Conservation (phyloP, 2,888 invertebrate species). For the Beris morrisii region DNA sequence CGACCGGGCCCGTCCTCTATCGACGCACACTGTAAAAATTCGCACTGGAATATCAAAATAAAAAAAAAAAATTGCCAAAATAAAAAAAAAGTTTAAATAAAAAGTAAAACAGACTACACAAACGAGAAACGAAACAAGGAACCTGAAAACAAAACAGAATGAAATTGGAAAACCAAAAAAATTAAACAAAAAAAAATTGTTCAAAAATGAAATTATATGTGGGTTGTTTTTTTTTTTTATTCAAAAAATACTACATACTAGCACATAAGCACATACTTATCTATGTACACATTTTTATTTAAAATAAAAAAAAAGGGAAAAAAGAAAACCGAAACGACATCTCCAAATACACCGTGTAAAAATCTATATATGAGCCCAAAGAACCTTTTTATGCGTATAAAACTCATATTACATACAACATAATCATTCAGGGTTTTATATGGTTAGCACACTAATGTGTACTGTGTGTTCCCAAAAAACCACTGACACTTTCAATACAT, state of each 20-base stretch:
- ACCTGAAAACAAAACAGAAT: constrained; percentile 36
- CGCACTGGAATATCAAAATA: constrained; percentile 34
- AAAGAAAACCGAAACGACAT: constrained; percentile 23
- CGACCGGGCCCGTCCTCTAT: constrained; percentile 40
- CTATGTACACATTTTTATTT: constrained; percentile 30
- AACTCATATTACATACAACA: constrained; percentile 27
- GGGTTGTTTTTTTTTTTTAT: constrained; percentile 28
- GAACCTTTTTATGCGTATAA: constrained; percentile 27
- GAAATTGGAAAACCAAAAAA: constrained; percentile 38
- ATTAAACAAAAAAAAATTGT: constrained; percentile 38
- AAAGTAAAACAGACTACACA: constrained; percentile 21
- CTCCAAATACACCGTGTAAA: constrained; percentile 15
- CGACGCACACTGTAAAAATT: constrained; percentile 32
- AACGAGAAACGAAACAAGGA: constrained; percentile 30
- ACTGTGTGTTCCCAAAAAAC: constrained; percentile 30
- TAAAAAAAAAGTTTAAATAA: constrained; percentile 34
- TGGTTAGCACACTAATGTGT: constrained; percentile 32
- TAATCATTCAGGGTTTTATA: constrained; percentile 31
- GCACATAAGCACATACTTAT: constrained; percentile 32
- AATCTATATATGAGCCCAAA: constrained; percentile 10
- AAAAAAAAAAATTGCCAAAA: constrained; percentile 41
- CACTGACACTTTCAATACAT: constrained; percentile 33
- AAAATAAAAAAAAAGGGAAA: constrained; percentile 20
- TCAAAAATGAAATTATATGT: constrained; percentile 41
- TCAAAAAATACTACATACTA: constrained; percentile 18